These are phyloP conservation scores for Notolabrus celidotus DNA, from an alignment of 2,797 vertebrate species.

Conservation along the genomic window DNA sequence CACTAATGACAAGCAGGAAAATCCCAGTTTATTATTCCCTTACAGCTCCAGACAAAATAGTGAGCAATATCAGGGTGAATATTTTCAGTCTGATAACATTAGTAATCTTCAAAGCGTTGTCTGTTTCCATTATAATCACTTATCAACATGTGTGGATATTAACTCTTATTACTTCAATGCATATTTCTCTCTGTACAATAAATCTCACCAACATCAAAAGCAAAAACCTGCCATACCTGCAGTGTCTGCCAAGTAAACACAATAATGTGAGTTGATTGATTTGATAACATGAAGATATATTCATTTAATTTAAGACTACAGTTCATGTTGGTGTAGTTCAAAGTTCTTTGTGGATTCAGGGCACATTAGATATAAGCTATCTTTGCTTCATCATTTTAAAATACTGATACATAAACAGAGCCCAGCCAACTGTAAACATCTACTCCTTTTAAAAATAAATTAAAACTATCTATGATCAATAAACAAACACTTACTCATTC, in stretches of 20 bases:
- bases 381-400: not conserved
- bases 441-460: not conserved
- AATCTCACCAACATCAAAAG: not conserved
- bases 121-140: too few species aligned
- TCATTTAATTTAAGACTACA: not conserved
- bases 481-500: not conserved
- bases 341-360: not conserved
- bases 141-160: not conserved
- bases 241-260: not conserved
- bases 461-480: not conserved
- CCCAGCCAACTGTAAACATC: not conserved
- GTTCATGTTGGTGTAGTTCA: not conserved
- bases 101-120: too few species aligned
- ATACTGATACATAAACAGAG: not conserved
- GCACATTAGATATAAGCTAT: not conserved
- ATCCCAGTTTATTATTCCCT: too few species aligned
- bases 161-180: not conserved
- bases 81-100: too few species aligned
- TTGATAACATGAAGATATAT: not conserved
- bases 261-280: not conserved
- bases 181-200: not conserved
- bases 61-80: too few species aligned
- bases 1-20: too few species aligned
- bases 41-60: too few species aligned
- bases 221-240: not conserved